phyloP scores from a whole-genome alignment of 2,888 invertebrate species.

The Mimumesa dahlbomi region DNA sequence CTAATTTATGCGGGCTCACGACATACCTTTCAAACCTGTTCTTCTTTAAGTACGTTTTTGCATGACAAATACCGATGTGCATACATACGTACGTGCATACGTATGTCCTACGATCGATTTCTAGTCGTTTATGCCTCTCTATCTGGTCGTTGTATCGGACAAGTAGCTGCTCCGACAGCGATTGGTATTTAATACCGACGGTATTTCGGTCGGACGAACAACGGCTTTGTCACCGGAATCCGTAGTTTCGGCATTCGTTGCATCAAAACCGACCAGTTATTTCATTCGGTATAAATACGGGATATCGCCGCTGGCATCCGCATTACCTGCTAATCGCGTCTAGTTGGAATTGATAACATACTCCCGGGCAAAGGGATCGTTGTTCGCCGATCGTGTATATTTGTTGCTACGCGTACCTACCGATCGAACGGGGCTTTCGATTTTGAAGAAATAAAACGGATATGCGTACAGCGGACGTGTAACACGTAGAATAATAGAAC shows the following conservation, averaged over 20 bases:
- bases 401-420: not conserved
- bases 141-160: too few species aligned
- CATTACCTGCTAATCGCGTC: not conserved
- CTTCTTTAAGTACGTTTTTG: not conserved
- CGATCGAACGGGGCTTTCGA: not conserved
- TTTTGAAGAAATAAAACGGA: too few species aligned
- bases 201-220: too few species aligned
- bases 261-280: not conserved
- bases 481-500: too few species aligned
- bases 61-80: too few species aligned
- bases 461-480: too few species aligned
- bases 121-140: too few species aligned
- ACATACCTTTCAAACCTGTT: not conserved
- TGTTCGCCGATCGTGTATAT: not conserved
- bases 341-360: not conserved
- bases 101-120: too few species aligned
- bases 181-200: too few species aligned
- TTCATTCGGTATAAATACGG: slow-evolving; percentile 1
- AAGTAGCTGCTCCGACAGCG: too few species aligned
- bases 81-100: too few species aligned
- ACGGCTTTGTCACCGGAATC: too few species aligned
- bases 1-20: slow-evolving; percentile 27
- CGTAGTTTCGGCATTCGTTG: not conserved
- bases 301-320: not conserved
- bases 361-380: not conserved